Evolutionary conservation across 2,888 invertebrate genomes (phyloP), one percentile per base, ranked within the genome.

Genomic region (Pogonocherus hispidulus): DNA sequence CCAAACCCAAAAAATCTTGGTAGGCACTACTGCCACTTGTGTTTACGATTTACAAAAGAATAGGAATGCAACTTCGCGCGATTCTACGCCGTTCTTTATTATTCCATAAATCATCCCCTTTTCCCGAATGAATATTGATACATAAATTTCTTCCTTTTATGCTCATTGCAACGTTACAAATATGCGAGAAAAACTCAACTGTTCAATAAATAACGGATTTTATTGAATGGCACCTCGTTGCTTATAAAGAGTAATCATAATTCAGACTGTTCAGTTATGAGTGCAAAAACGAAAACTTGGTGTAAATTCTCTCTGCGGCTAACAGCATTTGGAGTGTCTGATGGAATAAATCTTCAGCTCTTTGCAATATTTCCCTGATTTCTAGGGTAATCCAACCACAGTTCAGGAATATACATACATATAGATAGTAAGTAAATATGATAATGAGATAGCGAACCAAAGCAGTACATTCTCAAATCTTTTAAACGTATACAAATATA

Each of bases 181-280:
- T 19, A 6, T 18, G 22, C 32, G 27, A 16, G 32, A 52, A 32
- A 14, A 18, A 11, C 32, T 2, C 16, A 52, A 32, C 16, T 18
- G 14, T 27, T 3, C 18, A 16, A 32, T 52, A 52, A 52, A 52
- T 52, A 52, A 27, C 51, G 11, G 22, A 52, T 52, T 52, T 52
- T 32, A 35, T 19, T 32, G 9, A 52, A 16, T 6, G n/a, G 14
- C 41, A 41, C 14, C n/a, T n/a, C 41, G 41, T 16, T 41, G 55
- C 55, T 37, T 55, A 55, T 37, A 55, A 55, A 55, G 37, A n/a
- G 27, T 55, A 32, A 55, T 20, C 55, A 55, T 55, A 37, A 41
- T 55, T 55, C 55, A 55, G 19, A 27, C 20, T 55, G 19, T 20
- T 20, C 55, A 55, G 27, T 55, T 55, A 55, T 22, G 55, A 20